These are phyloP conservation scores for Agapornis roseicollis DNA, from an alignment of 2,113 vertebrate species.

Conservation along the genomic window DNA sequence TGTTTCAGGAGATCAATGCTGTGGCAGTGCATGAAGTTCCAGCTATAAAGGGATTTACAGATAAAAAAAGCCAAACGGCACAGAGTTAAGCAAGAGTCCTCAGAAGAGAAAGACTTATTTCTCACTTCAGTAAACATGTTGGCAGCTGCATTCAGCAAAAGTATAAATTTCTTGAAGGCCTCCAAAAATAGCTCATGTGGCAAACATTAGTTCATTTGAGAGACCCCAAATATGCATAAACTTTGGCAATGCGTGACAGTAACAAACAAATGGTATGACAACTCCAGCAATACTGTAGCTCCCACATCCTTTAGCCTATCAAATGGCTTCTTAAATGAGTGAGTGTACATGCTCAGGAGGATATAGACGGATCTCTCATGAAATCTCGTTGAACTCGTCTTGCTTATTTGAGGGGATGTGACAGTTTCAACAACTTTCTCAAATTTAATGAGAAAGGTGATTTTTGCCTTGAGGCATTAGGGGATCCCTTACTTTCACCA, in stretches of 20 bases:
- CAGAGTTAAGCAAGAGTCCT: neutral
- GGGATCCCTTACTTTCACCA: neutral
- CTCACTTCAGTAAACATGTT: neutral
- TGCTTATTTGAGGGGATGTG: neutral
- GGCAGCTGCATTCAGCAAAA: neutral
- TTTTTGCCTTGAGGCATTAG: neutral
- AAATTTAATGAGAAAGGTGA: neutral
- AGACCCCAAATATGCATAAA: neutral
- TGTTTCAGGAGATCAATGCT: neutral
- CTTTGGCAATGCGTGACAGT: neutral
- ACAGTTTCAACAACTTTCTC: neutral
- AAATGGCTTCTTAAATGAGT: neutral
- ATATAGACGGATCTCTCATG: neutral
- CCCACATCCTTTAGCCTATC: neutral
- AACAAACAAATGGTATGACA: neutral
- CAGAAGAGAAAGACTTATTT: neutral
- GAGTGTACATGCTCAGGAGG: neutral
- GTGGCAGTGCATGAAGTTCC: neutral
- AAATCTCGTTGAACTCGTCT: neutral
- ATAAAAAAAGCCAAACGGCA: neutral
- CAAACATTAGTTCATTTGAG: neutral
- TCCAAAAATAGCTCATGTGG: neutral
- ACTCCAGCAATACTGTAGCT: neutral
- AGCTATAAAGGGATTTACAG: neutral
- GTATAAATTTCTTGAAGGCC: neutral